phyloP scores from a whole-genome alignment of 2,888 invertebrate genomes.

The Pterostichus madidus region DNA sequence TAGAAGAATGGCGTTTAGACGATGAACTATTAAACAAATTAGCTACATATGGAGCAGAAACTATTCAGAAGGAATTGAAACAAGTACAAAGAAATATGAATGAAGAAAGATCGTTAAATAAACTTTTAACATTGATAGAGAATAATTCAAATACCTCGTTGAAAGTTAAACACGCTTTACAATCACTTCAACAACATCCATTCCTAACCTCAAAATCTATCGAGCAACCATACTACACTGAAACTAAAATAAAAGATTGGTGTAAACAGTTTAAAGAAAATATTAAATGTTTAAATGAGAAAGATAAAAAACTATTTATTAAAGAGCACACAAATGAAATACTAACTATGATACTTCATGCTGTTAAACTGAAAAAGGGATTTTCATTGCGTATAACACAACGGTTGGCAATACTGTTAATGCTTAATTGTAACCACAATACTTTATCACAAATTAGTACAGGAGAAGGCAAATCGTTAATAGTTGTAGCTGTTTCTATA shows the following conservation, averaged over 20 bases:
- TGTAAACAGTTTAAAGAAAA: neutral
- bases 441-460: slow-evolving; percentile 73
- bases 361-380: slow-evolving; percentile 68
- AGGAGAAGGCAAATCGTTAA: slow-evolving; percentile 75
- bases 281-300: neutral
- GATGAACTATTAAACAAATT: slow-evolving; percentile 62
- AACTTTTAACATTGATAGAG: slow-evolving; percentile 67
- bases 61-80: slow-evolving; percentile 60
- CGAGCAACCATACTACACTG: slow-evolving; percentile 24
- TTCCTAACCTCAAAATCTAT: neutral
- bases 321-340: slow-evolving; percentile 37
- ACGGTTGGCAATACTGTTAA: slow-evolving; percentile 70
- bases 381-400: slow-evolving; percentile 70
- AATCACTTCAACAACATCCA: slow-evolving; percentile 51
- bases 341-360: slow-evolving; percentile 68
- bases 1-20: slow-evolving; percentile 67
- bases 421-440: slow-evolving; percentile 68
- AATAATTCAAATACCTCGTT: slow-evolving; percentile 67
- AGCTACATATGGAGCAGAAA: slow-evolving; percentile 13
- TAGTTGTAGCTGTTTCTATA: slow-evolving; percentile 72
- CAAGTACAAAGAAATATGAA: slow-evolving; percentile 35
- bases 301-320: slow-evolving; percentile 39
- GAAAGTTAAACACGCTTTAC: slow-evolving; percentile 41
- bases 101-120: slow-evolving; percentile 63
- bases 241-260: slow-evolving; percentile 55